phyloP scores from a whole-genome alignment of 2,113 vertebrate genomes.

The Hypocryptadius cinnamomeus region DNA sequence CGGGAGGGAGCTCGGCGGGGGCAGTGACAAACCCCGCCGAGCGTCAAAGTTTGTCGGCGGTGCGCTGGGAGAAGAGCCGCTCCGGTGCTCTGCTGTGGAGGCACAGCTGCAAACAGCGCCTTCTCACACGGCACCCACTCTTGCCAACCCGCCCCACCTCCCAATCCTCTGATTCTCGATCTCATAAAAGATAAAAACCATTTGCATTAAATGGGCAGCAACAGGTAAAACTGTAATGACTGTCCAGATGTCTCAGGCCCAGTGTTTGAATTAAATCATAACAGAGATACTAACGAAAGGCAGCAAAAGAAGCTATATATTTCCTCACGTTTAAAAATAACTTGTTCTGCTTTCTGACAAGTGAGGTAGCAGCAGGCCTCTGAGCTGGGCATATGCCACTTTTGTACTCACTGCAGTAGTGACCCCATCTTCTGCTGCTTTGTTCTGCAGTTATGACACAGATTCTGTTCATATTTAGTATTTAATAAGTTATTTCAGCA shows the following conservation, averaged over 20 bases:
- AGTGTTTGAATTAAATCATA: not conserved
- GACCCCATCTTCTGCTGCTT: not conserved
- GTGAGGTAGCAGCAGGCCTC: not conserved
- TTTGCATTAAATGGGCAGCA: not conserved
- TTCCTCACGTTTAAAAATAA: slow-evolving; percentile 47
- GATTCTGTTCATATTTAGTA: not conserved
- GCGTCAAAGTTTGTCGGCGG: fast-evolving
- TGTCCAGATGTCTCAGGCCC: not conserved
- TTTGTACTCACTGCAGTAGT: not conserved
- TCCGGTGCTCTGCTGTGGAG: not conserved
- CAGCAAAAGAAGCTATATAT: slow-evolving; percentile 6
- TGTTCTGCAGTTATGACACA: not conserved
- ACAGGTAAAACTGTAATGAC: not conserved
- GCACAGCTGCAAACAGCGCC: not conserved
- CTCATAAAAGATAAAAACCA: not conserved
- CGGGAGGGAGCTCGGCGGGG: not conserved
- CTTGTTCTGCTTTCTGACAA: not conserved
- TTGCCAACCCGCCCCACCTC: too few relatives aligned
- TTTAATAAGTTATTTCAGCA: not conserved
- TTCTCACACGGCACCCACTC: fast-evolving
- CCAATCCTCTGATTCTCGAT: not conserved
- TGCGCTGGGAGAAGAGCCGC: not conserved
- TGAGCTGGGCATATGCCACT: not conserved
- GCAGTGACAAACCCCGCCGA: too few relatives aligned
- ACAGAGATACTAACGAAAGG: not conserved